Conservation (phyloP, 2,113 vertebrate genomes). For the Rhea pennata region DNA sequence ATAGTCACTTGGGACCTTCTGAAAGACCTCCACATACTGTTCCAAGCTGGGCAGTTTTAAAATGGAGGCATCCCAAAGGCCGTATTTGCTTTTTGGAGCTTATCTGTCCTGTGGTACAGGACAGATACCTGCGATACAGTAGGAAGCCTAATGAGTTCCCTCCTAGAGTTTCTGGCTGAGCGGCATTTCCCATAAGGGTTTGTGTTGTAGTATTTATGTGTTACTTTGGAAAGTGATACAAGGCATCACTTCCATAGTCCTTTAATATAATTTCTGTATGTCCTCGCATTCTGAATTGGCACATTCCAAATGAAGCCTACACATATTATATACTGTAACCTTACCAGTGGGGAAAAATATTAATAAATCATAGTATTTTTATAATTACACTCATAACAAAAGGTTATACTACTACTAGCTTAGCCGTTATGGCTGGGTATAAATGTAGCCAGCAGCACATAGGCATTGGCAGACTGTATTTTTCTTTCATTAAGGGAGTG, state of each 20-base stretch:
- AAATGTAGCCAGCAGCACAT: not conserved
- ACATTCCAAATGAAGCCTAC: not conserved
- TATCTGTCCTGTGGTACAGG: not conserved
- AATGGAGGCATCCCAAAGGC: not conserved
- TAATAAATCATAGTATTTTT: not conserved
- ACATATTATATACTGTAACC: not conserved
- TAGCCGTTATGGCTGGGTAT: not conserved
- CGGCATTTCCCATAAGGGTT: not conserved
- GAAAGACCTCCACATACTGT: not conserved
- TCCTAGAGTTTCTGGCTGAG: not conserved
- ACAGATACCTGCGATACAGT: rapidly evolving
- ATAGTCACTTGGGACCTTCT: not conserved
- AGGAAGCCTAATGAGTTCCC: not conserved
- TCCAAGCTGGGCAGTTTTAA: not conserved
- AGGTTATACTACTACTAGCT: not conserved
- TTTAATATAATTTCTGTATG: not conserved
- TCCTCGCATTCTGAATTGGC: not conserved
- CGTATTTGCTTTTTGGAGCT: not conserved
- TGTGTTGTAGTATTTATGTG: not conserved
- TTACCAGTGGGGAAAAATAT: not conserved
- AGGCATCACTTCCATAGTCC: not conserved
- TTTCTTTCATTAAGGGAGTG: not conserved
- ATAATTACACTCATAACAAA: not conserved
- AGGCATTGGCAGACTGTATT: not conserved
- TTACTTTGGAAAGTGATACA: not conserved